Conservation (phyloP, 2,888 invertebrate genomes). For the Trachelus tabidus region DNA sequence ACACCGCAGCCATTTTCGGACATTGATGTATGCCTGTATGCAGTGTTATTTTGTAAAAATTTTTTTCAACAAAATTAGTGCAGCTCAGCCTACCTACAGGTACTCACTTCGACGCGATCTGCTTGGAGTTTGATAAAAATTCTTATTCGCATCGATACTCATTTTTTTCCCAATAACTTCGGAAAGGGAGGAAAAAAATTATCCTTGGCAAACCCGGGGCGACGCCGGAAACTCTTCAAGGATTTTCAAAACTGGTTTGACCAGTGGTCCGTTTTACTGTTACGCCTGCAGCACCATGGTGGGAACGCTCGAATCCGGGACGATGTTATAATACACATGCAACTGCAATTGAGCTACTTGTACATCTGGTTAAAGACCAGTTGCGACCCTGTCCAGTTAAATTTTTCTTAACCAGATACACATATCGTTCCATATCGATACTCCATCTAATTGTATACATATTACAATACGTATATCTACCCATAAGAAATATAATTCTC, state of each 20-base stretch:
- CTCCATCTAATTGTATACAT: not conserved
- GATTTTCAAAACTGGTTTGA: slow-evolving; percentile 19
- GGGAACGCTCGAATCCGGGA: slow-evolving; percentile 19
- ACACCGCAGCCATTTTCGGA: not conserved
- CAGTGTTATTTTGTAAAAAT: not conserved
- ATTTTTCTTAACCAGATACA: not conserved
- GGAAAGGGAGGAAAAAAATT: not conserved
- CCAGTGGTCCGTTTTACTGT: slow-evolving; percentile 1
- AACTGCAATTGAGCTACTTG: not conserved
- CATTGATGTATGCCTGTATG: not conserved
- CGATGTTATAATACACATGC: slow-evolving; percentile 6
- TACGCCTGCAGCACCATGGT: not conserved
- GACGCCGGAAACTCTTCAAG: slow-evolving; percentile 19
- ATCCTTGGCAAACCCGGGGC: slow-evolving; percentile 8
- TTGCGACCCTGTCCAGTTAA: not conserved
- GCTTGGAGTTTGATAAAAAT: not conserved
- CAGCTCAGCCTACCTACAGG: not conserved
- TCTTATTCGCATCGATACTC: not conserved
- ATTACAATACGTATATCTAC: not conserved
- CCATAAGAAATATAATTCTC: not conserved
- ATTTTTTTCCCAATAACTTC: not conserved
- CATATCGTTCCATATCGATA: not conserved
- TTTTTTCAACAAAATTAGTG: not conserved
- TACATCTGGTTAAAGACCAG: not conserved
- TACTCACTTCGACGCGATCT: not conserved